A percentile compares a stretch with the other conserved stretches of the same genome.
Conservation (phyloP, 2,888 invertebrate genomes). For the Orthosia gothica region DNA sequence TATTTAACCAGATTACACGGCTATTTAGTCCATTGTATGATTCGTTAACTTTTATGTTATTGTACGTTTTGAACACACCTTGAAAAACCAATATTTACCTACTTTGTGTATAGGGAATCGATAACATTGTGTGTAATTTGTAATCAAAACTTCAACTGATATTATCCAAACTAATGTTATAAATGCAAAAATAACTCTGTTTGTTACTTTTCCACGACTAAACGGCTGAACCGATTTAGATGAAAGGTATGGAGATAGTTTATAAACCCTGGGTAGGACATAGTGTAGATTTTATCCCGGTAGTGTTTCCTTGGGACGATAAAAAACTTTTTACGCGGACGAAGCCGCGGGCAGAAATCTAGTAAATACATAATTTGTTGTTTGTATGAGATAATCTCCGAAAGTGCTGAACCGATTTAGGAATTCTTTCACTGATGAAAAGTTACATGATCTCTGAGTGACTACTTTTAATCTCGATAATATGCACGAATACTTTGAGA, state of each 20-base stretch:
- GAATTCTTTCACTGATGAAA: neutral
- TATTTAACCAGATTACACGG: conserved; percentile 53
- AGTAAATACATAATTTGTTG: neutral
- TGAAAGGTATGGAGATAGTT: too few relatives aligned
- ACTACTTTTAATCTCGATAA: neutral
- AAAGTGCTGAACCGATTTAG: neutral
- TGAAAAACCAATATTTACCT: conserved; percentile 40
- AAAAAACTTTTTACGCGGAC: too few relatives aligned
- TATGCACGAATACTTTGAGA: neutral
- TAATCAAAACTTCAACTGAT: neutral
- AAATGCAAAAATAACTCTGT: too few relatives aligned
- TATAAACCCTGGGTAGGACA: too few relatives aligned
- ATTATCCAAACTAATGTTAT: too few relatives aligned
- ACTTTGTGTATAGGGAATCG: conserved; percentile 32
- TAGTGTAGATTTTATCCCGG: too few relatives aligned
- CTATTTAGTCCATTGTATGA: conserved; percentile 41
- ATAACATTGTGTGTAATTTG: conserved; percentile 10
- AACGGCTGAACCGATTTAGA: too few relatives aligned
- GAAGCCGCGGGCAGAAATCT: too few relatives aligned
- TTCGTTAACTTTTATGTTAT: conserved; percentile 23
- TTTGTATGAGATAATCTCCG: neutral
- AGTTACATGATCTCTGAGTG: neutral
- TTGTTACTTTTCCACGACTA: too few relatives aligned
- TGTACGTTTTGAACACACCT: conserved; percentile 7
- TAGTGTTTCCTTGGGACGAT: too few relatives aligned